Evolutionary conservation across 1,140 invertebrate genomes (phyloP), one percentile per base, ranked within the genome.

Genomic region (Drosophila suzukii): DNA sequence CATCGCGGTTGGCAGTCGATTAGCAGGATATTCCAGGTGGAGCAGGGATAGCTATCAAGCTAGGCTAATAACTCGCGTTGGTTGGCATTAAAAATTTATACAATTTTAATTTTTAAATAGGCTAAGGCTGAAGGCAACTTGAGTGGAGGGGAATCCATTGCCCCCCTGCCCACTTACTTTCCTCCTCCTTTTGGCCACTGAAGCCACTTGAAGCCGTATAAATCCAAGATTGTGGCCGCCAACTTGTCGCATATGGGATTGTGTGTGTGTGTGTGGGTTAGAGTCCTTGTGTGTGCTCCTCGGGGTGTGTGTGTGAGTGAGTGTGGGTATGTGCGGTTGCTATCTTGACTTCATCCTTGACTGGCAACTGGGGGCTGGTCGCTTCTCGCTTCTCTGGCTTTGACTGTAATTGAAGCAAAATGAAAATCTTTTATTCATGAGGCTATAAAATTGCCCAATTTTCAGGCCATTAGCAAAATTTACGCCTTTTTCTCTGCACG

Each of bases 361-460:
- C 58, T 84, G 77, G 75, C 70, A 57, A 32, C 54, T 72, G 66
- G 55, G 50, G 74, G 41, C 49, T 55, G 46, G 58, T 10, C 32
- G 32, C 32, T 34, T 34, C 32, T 55, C 20, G 61, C 49, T 39
- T 47, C 38, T 68, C 58, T 88, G 83, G 56, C 65, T 89, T 84
- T 91, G 89, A 78, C 84, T 91, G 89, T 91, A 89, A 91, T 91
- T 91, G 89, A 91, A 91, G 89, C 89, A 89, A 91, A 88, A 91
- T 85, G 88, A 90, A 91, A 89, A 91, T 91, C 81, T 91, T 90
- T 91, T 91, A 91, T 91, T 91, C 90, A 91, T 91, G 90, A 91
- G 86, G 90, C 90, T 91, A 91, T 91, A 91, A 91, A 91, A 91
- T 91, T 91, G 90, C 86, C 90, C 90, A 91, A 91, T 91, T 91